Conservation (phyloP, 2,113 vertebrate genomes). For the Bubo bubo region DNA sequence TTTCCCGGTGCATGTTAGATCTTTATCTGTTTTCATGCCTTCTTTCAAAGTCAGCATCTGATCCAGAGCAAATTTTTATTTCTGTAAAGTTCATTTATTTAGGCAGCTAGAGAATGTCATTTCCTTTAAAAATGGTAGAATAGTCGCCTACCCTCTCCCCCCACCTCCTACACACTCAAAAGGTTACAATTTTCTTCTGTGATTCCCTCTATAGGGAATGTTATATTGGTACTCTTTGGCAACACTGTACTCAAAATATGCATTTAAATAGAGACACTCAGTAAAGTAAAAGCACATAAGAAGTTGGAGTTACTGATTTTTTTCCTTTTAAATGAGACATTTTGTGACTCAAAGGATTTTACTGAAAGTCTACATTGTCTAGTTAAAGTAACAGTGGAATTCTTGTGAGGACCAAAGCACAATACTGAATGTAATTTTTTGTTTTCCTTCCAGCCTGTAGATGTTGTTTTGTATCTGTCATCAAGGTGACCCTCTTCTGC, state of each 20-base stretch:
- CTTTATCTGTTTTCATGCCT: not conserved
- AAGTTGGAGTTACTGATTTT: not conserved
- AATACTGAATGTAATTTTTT: not conserved
- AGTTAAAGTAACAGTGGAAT: not conserved
- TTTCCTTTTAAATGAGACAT: slow-evolving; percentile 13
- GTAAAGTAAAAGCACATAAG: not conserved
- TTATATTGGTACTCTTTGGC: not conserved
- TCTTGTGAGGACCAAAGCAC: not conserved
- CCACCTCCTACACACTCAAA: not conserved
- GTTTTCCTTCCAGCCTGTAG: not conserved
- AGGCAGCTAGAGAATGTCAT: not conserved
- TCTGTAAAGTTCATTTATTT: slow-evolving; percentile 23
- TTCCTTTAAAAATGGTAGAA: not conserved
- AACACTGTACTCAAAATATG: not conserved
- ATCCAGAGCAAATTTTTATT: not conserved
- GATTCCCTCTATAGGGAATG: not conserved
- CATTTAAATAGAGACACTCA: slow-evolving; percentile 31
- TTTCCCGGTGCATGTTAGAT: not conserved
- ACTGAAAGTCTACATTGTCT: not conserved
- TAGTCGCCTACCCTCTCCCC: not conserved
- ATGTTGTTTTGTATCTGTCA: not conserved
- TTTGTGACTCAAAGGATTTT: slow-evolving; percentile 28
- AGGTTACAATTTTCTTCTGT: not conserved
- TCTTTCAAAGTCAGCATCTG: not conserved
- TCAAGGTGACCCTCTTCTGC: not conserved